Base-by-base conservation (phyloP, 2,113 vertebrate genomes). In the Telmatochromis sp. region DNA sequence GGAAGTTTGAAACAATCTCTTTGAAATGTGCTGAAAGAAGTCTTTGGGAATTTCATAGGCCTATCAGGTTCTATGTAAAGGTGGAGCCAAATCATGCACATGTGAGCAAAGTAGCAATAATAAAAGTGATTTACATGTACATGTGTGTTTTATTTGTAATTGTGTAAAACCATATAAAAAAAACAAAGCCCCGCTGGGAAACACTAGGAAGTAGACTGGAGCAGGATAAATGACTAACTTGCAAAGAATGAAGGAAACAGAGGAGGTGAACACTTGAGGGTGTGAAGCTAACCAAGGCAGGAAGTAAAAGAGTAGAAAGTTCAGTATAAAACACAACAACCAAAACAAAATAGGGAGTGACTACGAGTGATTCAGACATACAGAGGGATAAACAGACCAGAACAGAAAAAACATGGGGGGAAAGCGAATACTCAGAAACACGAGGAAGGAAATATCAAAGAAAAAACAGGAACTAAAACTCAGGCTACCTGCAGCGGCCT, bases 121-220 rank as follows among this genome's bases (percentile, higher is more conserved):
- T 23, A 23, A 23, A 23, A 23, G 23, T 23, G 9, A 63, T 35
- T 63, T 63, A 7, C 58, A 12, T 1, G 58, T 63, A 10, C 6
- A 63, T n/a, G 31, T 63, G 6, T 65, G 6, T 35, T 65, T 0
- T 7, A 35, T 63, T 65, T 65, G 60, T 65, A 65, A 65, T 65
- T 65, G 58, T 12, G 4, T 35, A 63, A 65, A 65, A n/a, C 31
- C 6, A 60, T 19, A 60, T 33, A 10, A 23, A 68, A 19, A n/a
- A 45, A 45, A 45, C 42, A 0, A 51, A 37, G 0, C 3, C 19
- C 2, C 7, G 2, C 0, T 23, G n/a, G 12, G 65, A 71, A 7
- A 42, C 13, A 6, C n/a, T 73, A 3, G 65, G 37, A 73, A 17
- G 21, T 15, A 73, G 65, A 71, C 63, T 71, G n/a, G 63, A 71